Evolutionary conservation across 2,888 invertebrate genomes (phyloP).

Genomic region (Eilema depressum): DNA sequence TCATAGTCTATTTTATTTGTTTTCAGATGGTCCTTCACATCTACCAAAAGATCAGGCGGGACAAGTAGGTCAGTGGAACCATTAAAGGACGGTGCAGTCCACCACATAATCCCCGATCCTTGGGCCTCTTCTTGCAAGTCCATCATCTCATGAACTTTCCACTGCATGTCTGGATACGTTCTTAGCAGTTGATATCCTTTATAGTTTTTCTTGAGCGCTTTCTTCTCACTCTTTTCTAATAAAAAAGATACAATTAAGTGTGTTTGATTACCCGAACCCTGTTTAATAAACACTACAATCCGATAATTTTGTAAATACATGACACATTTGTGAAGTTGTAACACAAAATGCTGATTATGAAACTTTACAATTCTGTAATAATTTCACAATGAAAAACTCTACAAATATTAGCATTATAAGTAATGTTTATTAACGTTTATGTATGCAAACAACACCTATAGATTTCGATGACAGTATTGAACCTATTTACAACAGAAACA

Average conservation of each 20-base stretch:
- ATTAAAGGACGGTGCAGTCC: conserved; percentile 80
- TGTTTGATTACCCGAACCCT: neutral
- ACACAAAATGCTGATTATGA: too few species aligned
- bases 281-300: too few species aligned
- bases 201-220: conserved; percentile 80
- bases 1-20: conserved; percentile 88
- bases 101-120: conserved; percentile 84
- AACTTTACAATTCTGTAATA: too few species aligned
- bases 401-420: too few species aligned
- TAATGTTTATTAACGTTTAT: too few species aligned
- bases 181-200: conserved; percentile 86
- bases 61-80: conserved; percentile 91
- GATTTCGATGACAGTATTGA: too few species aligned
- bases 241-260: conserved; percentile 17
- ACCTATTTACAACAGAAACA: too few species aligned
- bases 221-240: conserved; percentile 72
- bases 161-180: conserved; percentile 73
- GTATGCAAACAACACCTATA: too few species aligned
- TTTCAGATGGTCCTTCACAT: conserved; percentile 87
- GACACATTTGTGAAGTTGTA: too few species aligned
- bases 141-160: conserved; percentile 80
- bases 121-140: conserved; percentile 82
- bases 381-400: too few species aligned
- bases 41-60: conserved; percentile 88
- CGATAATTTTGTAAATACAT: too few species aligned